Percentiles rank a stretch among this genome's conserved stretches.
Conservation (phyloP, 1,140 invertebrate species). For the Macrotrachela quadricornifera region DNA sequence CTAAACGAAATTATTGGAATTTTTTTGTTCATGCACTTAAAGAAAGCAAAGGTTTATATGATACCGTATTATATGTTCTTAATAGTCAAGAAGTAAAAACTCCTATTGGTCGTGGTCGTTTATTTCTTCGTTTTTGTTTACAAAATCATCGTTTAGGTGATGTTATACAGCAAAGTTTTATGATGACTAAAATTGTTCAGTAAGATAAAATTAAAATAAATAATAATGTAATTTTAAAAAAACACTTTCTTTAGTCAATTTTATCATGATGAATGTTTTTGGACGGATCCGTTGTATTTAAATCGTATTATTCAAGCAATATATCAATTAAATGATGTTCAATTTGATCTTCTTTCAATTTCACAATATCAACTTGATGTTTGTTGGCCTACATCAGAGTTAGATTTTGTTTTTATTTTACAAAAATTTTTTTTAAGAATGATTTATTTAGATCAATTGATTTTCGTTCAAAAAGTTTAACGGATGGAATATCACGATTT, state of each 20-base stretch:
- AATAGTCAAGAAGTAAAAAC: constrained; percentile 30
- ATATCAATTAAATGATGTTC: constrained; percentile 32
- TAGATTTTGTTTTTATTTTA: neutral
- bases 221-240: too few relatives aligned
- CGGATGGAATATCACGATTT: too few relatives aligned
- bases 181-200: constrained; percentile 15
- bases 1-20: constrained; percentile 22
- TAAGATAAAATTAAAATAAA: too few relatives aligned
- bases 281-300: constrained; percentile 17
- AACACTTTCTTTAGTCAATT: constrained; percentile 16
- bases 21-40: constrained; percentile 27
- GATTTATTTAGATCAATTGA: too few relatives aligned
- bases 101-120: constrained; percentile 26
- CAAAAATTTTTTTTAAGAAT: too few relatives aligned
- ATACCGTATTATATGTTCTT: constrained; percentile 31
- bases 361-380: constrained; percentile 30
- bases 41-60: constrained; percentile 20
- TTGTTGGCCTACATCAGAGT: constrained; percentile 31
- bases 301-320: constrained; percentile 18
- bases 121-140: constrained; percentile 31
- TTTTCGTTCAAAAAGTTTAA: too few relatives aligned
- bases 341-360: constrained; percentile 31
- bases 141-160: constrained; percentile 32
- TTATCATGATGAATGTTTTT: constrained; percentile 20
- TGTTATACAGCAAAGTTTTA: constrained; percentile 27